These are phyloP conservation scores for Anarrhichthys ocellatus DNA, from an alignment of 2,113 vertebrate species.

Conservation along the genomic window DNA sequence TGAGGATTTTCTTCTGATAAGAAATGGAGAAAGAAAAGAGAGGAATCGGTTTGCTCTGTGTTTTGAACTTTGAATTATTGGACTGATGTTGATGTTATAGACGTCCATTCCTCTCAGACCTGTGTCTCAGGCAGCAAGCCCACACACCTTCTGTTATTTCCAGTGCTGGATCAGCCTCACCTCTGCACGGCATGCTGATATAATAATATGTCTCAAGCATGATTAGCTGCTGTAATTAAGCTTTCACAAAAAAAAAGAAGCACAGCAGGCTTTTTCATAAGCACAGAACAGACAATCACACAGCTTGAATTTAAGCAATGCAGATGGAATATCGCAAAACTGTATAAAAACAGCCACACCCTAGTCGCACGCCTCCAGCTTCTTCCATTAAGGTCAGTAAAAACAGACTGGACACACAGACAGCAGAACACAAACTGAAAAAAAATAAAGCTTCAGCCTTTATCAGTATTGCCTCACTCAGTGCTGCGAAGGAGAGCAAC, in stretches of 20 bases:
- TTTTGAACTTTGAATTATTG: slow-evolving; percentile 67
- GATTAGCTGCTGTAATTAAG: slow-evolving; percentile 78
- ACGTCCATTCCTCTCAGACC: slow-evolving; percentile 46
- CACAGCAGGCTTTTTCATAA: slow-evolving; percentile 64
- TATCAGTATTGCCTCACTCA: slow-evolving; percentile 40
- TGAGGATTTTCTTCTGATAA: slow-evolving; percentile 54
- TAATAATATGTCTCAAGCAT: slow-evolving; percentile 72
- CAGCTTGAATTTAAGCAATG: slow-evolving; percentile 66
- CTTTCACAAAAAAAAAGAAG: slow-evolving; percentile 43
- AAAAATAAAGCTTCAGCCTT: slow-evolving; percentile 30
- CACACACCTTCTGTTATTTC: slow-evolving; percentile 73
- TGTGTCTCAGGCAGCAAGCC: slow-evolving; percentile 44
- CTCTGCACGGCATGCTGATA: slow-evolving; percentile 69
- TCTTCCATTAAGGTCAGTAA: slow-evolving; percentile 67
- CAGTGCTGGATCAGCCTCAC: slow-evolving; percentile 65
- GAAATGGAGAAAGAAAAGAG: slow-evolving; percentile 1
- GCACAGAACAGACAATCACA: slow-evolving; percentile 64
- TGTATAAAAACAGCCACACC: slow-evolving; percentile 74
- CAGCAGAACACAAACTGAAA: slow-evolving; percentile 38
- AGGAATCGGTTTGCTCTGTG: slow-evolving; percentile 37
- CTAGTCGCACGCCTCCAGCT: slow-evolving; percentile 62
- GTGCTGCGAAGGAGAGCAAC: slow-evolving; percentile 50
- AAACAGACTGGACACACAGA: slow-evolving; percentile 63
- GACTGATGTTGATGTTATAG: slow-evolving; percentile 47
- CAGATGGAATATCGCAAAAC: slow-evolving; percentile 70